phyloP scores from a whole-genome alignment of 2,797 vertebrate genomes.

The Bovichtus diacanthus region DNA sequence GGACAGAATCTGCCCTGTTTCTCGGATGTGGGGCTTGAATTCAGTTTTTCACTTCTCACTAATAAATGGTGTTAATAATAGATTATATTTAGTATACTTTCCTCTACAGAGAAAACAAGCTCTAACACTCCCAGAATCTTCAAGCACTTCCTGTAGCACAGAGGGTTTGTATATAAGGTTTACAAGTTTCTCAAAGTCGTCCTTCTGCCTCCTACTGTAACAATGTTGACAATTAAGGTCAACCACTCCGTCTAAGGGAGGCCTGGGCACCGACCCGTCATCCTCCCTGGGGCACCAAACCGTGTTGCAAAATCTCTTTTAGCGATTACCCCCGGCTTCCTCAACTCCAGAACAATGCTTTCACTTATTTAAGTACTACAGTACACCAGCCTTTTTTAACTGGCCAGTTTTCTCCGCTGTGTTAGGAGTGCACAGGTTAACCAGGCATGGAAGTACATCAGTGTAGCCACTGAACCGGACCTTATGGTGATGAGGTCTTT shows the following conservation, averaged over 20 bases:
- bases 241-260: conserved; percentile 9
- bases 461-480: neutral
- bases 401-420: neutral
- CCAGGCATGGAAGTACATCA: conserved; percentile 21
- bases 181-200: neutral
- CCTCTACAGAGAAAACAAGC: neutral
- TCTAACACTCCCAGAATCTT: neutral
- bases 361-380: neutral
- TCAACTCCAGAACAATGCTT: neutral
- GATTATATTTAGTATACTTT: neutral
- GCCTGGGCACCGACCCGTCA: neutral
- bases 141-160: neutral
- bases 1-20: neutral
- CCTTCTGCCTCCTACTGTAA: neutral
- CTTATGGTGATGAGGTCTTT: conserved; percentile 21
- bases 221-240: conserved; percentile 38
- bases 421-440: conserved; percentile 15
- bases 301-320: neutral
- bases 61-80: too few species aligned
- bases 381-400: conserved; percentile 12
- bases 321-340: neutral
- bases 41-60: conserved; percentile 11
- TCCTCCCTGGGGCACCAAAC: neutral
- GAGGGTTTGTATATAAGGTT: conserved; percentile 1
- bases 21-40: neutral